Conservation (phyloP, 2,888 invertebrate species). For the Xanthorhoe spadicearia region DNA sequence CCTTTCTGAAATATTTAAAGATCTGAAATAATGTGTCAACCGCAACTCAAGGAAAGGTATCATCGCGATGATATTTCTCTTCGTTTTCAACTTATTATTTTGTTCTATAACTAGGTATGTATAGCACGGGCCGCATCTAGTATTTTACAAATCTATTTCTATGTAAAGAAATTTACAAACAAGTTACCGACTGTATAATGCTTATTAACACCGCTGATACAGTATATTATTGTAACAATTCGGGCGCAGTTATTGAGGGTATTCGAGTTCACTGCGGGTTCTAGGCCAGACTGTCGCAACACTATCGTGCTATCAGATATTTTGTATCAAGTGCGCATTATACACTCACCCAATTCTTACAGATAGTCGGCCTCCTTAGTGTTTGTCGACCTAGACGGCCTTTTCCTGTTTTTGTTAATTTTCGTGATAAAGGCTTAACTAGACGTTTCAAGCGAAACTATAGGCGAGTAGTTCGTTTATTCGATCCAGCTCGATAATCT, state of each 20-base stretch:
- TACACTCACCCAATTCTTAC: slow-evolving; percentile 55
- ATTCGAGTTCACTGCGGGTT: slow-evolving; percentile 76
- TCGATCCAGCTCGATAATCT: neutral
- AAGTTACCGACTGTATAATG: slow-evolving; percentile 4
- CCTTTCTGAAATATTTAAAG: too few species aligned
- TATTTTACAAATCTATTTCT: neutral
- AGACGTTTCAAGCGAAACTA: slow-evolving; percentile 7
- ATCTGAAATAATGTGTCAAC: too few species aligned
- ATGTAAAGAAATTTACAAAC: neutral
- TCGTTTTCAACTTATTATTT: too few species aligned
- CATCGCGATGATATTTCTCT: too few species aligned
- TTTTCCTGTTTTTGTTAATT: slow-evolving; percentile 53
- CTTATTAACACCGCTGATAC: slow-evolving; percentile 48
- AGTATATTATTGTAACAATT: slow-evolving; percentile 56
- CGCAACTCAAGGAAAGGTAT: too few species aligned
- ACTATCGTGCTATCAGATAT: slow-evolving; percentile 65
- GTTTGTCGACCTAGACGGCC: slow-evolving; percentile 56
- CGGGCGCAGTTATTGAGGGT: slow-evolving; percentile 70
- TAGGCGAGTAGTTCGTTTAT: neutral
- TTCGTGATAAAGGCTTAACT: slow-evolving; percentile 9
- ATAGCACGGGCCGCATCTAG: neutral
- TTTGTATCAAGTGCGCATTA: slow-evolving; percentile 63
- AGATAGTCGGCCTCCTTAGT: slow-evolving; percentile 59
- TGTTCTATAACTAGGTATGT: too few species aligned
- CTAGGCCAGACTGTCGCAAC: slow-evolving; percentile 79